These are phyloP conservation scores for Albula glossodonta DNA, from an alignment of 2,113 vertebrate species.

Conservation along the genomic window DNA sequence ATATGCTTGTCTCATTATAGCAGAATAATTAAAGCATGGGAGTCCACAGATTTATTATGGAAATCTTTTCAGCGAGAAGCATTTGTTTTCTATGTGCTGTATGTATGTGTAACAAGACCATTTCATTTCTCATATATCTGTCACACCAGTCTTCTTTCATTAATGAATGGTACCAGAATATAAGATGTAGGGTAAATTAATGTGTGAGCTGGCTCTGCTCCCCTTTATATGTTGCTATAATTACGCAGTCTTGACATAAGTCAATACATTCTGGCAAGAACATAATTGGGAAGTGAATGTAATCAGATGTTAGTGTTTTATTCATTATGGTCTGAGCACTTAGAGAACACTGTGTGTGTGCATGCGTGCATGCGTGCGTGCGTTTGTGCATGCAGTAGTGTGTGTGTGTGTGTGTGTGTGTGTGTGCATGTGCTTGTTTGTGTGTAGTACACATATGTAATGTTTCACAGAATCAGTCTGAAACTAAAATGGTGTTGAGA, in stretches of 20 bases:
- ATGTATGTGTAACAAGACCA: not conserved
- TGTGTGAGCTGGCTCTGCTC: not conserved
- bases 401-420: not conserved
- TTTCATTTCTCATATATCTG: not conserved
- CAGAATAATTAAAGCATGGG: slow-evolving; percentile 42
- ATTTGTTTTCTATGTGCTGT: not conserved
- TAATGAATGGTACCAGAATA: not conserved
- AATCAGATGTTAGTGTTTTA: not conserved
- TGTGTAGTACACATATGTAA: too few species aligned
- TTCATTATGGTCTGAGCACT: not conserved
- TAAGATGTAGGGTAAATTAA: not conserved
- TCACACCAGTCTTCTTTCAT: not conserved
- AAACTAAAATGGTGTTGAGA: too few species aligned
- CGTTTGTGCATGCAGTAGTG: not conserved
- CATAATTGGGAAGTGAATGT: not conserved
- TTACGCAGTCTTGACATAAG: not conserved
- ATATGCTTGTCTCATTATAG: slow-evolving; percentile 35
- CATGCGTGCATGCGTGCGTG: slow-evolving; percentile 7
- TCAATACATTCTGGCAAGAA: not conserved
- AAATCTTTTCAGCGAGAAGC: slow-evolving; percentile 9
- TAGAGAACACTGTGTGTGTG: slow-evolving; percentile 21
- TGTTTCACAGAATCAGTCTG: too few species aligned
- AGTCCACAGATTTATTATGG: slow-evolving; percentile 24
- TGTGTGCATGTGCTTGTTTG: not conserved
- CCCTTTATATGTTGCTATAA: not conserved